Conservation (phyloP, 2,113 vertebrate species). For the Labrus mixtus region DNA sequence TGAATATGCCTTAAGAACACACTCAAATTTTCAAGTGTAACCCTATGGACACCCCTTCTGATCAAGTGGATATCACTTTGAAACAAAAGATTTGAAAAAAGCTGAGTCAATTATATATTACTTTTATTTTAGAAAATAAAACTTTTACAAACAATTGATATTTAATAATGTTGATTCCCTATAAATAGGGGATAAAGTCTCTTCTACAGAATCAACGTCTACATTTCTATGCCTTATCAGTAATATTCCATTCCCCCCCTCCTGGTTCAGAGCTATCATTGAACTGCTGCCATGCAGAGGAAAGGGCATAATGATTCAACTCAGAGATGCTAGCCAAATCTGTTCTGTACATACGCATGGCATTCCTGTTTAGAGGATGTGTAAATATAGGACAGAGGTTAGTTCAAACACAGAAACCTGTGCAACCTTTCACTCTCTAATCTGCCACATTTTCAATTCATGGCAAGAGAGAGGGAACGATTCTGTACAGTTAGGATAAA, state of each 20-base stretch:
- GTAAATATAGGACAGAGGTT: conserved; percentile 73
- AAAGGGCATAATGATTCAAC: conserved; percentile 71
- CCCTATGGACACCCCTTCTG: too few species aligned
- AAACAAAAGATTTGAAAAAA: too few species aligned
- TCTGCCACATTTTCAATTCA: conserved; percentile 45
- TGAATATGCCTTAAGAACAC: neutral
- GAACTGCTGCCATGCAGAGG: conserved; percentile 71
- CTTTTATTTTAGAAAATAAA: too few species aligned
- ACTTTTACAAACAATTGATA: neutral
- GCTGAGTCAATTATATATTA: too few species aligned
- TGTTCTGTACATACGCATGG: conserved; percentile 81
- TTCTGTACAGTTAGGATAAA: neutral
- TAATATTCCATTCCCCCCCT: conserved; percentile 15
- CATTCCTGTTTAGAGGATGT: conserved; percentile 77
- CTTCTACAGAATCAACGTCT: neutral
- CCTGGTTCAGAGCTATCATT: conserved; percentile 49
- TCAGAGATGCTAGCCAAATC: conserved; percentile 77
- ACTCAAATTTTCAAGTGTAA: neutral
- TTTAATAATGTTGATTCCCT: neutral
- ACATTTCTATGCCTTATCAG: neutral
- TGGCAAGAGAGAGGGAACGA: neutral
- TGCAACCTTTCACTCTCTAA: conserved; percentile 50
- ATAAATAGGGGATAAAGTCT: neutral
- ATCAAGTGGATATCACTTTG: too few species aligned
- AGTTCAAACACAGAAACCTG: conserved; percentile 71